Conservation (phyloP, 2,888 invertebrate species). For the Zygothrica quintamaculata region DNA sequence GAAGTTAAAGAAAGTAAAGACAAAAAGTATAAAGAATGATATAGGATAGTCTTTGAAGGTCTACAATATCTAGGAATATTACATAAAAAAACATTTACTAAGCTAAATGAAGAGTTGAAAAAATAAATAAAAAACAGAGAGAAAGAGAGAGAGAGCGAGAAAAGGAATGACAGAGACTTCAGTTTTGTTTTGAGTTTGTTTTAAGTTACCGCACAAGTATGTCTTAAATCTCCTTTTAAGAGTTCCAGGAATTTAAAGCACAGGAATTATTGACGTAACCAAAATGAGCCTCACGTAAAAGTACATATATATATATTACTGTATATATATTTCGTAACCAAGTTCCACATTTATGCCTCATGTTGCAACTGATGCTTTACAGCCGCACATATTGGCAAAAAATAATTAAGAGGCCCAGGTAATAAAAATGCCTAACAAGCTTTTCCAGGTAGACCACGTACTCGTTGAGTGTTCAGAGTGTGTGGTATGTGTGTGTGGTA, state of each 20-base stretch:
- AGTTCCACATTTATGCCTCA: no score
- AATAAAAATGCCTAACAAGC: conserved; percentile 72
- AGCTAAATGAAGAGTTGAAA: no score
- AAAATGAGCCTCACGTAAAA: not conserved
- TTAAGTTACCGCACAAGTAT: not conserved
- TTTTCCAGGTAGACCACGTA: conserved; percentile 50
- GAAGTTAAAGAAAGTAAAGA: not conserved
- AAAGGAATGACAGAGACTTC: no score
- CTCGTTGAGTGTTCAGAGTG: conserved; percentile 16
- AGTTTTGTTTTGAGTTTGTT: no score
- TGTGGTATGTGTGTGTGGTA: conserved; percentile 13
- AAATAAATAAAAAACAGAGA: no score
- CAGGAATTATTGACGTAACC: not conserved
- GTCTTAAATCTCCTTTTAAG: not conserved
- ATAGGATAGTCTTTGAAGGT: not conserved
- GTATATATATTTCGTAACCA: not conserved
- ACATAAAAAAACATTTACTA: no score
- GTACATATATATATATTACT: not conserved
- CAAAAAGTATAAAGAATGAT: not conserved
- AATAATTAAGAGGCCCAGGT: conserved; percentile 65
- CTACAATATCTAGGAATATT: no score
- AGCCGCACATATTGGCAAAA: conserved; percentile 38
- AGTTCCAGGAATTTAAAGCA: conserved; percentile 1
- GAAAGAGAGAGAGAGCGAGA: no score
- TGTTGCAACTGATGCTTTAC: conserved; percentile 8